A percentile compares a stretch with the other conserved stretches of the same genome.
phyloP scores from a whole-genome alignment of 2,113 vertebrate genomes.

The Tachysurus fulvidraco region DNA sequence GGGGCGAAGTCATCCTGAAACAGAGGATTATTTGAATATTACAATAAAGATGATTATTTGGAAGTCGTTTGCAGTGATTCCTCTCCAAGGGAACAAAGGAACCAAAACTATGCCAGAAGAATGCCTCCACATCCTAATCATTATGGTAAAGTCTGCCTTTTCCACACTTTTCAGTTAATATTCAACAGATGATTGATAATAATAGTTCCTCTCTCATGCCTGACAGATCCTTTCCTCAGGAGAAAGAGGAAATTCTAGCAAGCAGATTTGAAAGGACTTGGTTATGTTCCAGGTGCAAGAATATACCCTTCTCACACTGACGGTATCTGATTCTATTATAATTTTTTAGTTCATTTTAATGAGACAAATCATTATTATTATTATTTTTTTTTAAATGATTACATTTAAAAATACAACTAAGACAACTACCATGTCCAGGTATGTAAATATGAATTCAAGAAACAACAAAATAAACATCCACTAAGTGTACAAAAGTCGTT shows the following conservation, averaged over 20 bases:
- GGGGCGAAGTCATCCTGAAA: background rate
- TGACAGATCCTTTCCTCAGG: conserved; percentile 49
- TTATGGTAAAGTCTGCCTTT: conserved; percentile 38
- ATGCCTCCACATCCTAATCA: conserved; percentile 28
- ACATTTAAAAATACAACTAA: background rate
- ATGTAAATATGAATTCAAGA: conserved; percentile 32
- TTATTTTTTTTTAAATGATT: too few relatives aligned
- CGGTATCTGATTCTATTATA: conserved; percentile 26
- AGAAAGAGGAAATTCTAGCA: conserved; percentile 43
- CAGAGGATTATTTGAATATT: background rate
- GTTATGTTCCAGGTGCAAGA: conserved; percentile 43
- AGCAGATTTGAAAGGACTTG: conserved; percentile 38
- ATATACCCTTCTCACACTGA: conserved; percentile 37
- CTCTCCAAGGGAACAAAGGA: background rate
- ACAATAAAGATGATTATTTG: background rate
- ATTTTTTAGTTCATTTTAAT: background rate
- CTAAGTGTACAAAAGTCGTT: background rate
- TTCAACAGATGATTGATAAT: conserved; percentile 53
- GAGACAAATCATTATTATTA: background rate
- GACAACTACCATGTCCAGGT: conserved; percentile 21
- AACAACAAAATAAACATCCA: conserved; percentile 4
- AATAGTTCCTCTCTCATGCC: conserved; percentile 46
- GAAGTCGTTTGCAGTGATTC: background rate
- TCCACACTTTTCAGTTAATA: conserved; percentile 44
- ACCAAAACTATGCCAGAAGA: background rate